Percentiles rank a stretch among this genome's conserved stretches.
Conservation (phyloP, 2,113 vertebrate genomes). For the Raja brachyura region DNA sequence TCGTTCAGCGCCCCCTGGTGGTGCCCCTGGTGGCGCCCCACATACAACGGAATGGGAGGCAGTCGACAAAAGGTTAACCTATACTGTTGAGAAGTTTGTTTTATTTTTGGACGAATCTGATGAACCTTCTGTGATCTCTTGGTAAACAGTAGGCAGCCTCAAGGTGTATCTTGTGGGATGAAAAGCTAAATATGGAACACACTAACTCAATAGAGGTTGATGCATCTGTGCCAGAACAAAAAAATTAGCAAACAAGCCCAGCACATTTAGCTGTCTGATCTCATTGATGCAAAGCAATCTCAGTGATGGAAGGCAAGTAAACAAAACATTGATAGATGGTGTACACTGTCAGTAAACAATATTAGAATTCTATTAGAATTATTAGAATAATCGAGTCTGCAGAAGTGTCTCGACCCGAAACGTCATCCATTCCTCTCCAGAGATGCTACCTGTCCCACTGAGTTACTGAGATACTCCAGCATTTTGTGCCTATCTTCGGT, state of each 20-base stretch:
- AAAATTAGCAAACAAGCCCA: background rate
- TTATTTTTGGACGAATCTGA: background rate
- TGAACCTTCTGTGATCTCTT: background rate
- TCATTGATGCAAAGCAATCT: background rate
- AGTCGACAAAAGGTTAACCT: background rate
- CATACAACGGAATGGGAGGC: background rate
- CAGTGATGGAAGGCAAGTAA: background rate
- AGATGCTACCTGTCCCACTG: too few species aligned
- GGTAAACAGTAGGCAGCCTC: background rate
- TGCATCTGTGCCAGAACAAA: background rate
- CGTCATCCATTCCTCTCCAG: too few species aligned
- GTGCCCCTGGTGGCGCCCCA: too few species aligned
- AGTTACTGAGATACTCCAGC: too few species aligned
- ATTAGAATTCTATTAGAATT: too few species aligned
- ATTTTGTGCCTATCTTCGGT: too few species aligned
- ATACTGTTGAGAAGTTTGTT: background rate
- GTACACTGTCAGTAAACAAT: background rate
- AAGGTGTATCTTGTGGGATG: background rate
- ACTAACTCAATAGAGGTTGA: background rate
- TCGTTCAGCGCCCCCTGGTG: too few species aligned
- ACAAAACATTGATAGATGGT: background rate
- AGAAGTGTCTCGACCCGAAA: too few species aligned
- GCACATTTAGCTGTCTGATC: background rate
- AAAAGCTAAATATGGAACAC: slow-evolving; percentile 15
- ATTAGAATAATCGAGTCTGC: too few species aligned